A percentile compares a stretch with the other conserved stretches of the same genome.
These are phyloP conservation scores for Rhagoletis pomonella DNA, from an alignment of 1,140 invertebrate genomes.

Conservation along the genomic window DNA sequence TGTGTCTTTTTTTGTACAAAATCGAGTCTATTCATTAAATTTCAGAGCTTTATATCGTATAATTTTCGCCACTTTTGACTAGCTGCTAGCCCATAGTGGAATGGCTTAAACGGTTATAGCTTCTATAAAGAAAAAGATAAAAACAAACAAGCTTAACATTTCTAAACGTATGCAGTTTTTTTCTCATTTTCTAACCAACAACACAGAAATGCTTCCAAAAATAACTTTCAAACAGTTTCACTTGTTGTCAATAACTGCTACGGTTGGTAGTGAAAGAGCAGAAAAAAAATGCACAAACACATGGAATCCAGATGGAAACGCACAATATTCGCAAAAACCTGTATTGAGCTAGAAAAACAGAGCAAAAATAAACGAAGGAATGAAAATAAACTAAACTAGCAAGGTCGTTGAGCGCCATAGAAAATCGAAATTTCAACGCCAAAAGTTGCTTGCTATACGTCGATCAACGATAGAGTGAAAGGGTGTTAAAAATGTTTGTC, in stretches of 20 bases:
- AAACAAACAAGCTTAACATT: too few relatives aligned
- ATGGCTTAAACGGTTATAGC: too few relatives aligned
- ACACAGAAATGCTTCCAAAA: not conserved
- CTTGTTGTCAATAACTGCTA: not conserved
- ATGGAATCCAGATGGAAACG: not conserved
- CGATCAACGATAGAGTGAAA: too few relatives aligned
- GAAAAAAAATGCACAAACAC: not conserved
- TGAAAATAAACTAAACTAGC: slow-evolving; percentile 6
- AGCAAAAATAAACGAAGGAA: not conserved
- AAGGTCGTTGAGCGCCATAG: slow-evolving; percentile 12
- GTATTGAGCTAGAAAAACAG: not conserved
- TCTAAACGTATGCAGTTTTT: too few relatives aligned
- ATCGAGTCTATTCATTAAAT: too few relatives aligned
- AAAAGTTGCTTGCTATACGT: not conserved
- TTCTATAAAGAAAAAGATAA: too few relatives aligned
- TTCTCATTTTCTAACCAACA: too few relatives aligned
- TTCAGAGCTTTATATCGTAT: too few relatives aligned
- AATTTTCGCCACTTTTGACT: too few relatives aligned
- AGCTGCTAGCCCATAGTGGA: too few relatives aligned
- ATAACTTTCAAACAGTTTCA: not conserved
- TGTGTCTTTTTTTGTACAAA: too few relatives aligned
- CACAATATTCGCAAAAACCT: not conserved
- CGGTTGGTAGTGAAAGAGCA: not conserved
- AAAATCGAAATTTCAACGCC: not conserved
- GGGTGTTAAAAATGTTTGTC: too few relatives aligned